phyloP scores from a whole-genome alignment of 2,113 vertebrate species.

The Psephotus haematonotus region DNA sequence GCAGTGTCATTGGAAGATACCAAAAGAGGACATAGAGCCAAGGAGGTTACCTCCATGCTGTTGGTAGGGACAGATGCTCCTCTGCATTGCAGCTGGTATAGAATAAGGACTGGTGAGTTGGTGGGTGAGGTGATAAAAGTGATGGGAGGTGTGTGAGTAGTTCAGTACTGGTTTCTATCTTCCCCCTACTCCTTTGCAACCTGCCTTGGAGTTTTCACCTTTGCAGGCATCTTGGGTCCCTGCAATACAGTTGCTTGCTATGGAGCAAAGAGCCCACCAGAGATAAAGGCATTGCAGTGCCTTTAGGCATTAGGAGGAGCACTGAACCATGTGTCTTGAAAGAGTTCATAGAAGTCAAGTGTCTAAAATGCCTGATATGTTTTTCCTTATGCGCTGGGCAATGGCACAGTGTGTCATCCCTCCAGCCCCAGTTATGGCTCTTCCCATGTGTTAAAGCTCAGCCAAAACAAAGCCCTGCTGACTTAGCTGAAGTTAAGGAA shows the following conservation, averaged over 20 bases:
- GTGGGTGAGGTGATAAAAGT: neutral
- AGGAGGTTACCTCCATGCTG: no score
- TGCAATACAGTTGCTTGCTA: accelerated
- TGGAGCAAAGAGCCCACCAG: neutral
- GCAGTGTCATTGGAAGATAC: neutral
- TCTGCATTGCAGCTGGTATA: neutral
- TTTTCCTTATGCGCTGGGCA: neutral
- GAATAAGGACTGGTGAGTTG: neutral
- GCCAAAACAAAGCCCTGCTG: neutral
- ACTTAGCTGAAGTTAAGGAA: neutral
- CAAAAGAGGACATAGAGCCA: neutral
- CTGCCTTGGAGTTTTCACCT: neutral
- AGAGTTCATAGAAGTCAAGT: neutral
- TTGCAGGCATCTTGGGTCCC: neutral
- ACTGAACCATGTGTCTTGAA: neutral
- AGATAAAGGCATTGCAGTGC: neutral
- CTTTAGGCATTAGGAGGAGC: neutral
- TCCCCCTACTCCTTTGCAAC: neutral
- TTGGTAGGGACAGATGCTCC: neutral
- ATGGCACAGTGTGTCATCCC: neutral
- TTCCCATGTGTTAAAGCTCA: accelerated
- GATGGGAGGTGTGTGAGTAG: neutral
- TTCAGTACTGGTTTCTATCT: neutral
- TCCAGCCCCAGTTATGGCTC: neutral
- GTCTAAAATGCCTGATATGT: accelerated